These are phyloP conservation scores for Ptilorrhoa leucosticta DNA, from an alignment of 2,113 vertebrate genomes.

Conservation along the genomic window DNA sequence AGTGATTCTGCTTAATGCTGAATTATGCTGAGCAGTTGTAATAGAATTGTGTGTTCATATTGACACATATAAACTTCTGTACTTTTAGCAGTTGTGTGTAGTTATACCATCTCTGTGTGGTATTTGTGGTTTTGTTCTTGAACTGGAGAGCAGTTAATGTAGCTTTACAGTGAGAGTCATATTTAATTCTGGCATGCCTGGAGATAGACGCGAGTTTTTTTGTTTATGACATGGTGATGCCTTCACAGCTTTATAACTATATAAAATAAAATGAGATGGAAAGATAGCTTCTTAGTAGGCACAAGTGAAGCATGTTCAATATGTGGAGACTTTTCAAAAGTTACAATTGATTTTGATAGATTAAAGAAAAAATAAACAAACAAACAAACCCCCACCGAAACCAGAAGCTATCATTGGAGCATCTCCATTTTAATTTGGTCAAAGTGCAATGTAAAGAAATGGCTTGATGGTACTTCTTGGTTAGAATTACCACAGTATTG, in stretches of 20 bases:
- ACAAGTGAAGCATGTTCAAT: neutral
- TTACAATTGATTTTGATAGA: neutral
- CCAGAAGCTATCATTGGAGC: neutral
- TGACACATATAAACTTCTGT: neutral
- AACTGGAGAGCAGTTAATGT: neutral
- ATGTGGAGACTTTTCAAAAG: neutral
- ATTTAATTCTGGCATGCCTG: neutral
- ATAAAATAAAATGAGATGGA: neutral
- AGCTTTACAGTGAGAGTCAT: neutral
- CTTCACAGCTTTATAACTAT: neutral
- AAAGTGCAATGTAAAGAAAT: neutral
- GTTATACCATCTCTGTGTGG: neutral
- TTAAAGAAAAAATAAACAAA: neutral
- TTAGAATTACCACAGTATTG: neutral
- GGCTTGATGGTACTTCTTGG: neutral
- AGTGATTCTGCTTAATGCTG: neutral
- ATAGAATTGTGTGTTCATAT: neutral
- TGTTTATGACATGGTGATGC: neutral
- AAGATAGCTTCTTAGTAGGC: neutral
- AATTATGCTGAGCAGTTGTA: neutral
- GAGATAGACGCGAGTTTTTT: neutral
- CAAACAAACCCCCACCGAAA: accelerated
- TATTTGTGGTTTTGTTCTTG: neutral
- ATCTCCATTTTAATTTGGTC: neutral
- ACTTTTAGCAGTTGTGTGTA: neutral